Conservation (phyloP, 2,113 vertebrate species). For the Scartelaos histophorus region DNA sequence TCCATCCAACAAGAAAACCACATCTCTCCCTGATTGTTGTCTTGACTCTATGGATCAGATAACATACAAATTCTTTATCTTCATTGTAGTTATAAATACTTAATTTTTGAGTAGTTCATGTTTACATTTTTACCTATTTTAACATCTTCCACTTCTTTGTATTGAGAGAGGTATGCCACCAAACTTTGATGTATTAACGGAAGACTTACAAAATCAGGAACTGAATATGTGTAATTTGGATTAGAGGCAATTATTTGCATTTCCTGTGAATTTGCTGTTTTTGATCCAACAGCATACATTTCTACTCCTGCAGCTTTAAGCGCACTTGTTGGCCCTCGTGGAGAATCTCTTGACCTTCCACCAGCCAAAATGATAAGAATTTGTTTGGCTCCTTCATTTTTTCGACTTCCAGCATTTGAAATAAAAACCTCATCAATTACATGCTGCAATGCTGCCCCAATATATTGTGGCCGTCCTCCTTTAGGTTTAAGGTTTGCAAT, state of each 20-base stretch:
- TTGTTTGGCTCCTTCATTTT: slow-evolving; percentile 57
- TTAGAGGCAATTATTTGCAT: slow-evolving; percentile 65
- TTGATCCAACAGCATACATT: slow-evolving; percentile 69
- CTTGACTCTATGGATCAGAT: neutral
- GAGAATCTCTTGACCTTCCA: slow-evolving; percentile 74
- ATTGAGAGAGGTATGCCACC: slow-evolving; percentile 40
- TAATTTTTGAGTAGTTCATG: neutral
- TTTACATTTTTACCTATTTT: slow-evolving; percentile 52
- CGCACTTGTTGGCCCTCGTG: slow-evolving; percentile 59
- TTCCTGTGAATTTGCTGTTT: slow-evolving; percentile 56
- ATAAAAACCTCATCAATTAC: slow-evolving; percentile 68
- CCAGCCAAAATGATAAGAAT: slow-evolving; percentile 71
- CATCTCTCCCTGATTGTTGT: neutral
- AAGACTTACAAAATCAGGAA: slow-evolving; percentile 68
- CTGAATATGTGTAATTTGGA: slow-evolving; percentile 50
- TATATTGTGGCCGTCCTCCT: slow-evolving; percentile 73
- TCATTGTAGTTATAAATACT: neutral
- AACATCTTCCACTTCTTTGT: slow-evolving; percentile 27
- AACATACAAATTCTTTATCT: neutral
- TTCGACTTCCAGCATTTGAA: slow-evolving; percentile 54
- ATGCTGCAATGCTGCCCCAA: slow-evolving; percentile 73
- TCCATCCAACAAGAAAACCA: slow-evolving; percentile 18
- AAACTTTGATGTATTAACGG: slow-evolving; percentile 55
- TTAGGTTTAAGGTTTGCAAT: slow-evolving; percentile 63
- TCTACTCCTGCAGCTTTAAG: slow-evolving; percentile 67